A percentile compares a stretch with the other conserved stretches of the same genome.
Evolutionary conservation across 2,113 vertebrate species (phyloP).

Genomic region (Embiotoca jacksoni): DNA sequence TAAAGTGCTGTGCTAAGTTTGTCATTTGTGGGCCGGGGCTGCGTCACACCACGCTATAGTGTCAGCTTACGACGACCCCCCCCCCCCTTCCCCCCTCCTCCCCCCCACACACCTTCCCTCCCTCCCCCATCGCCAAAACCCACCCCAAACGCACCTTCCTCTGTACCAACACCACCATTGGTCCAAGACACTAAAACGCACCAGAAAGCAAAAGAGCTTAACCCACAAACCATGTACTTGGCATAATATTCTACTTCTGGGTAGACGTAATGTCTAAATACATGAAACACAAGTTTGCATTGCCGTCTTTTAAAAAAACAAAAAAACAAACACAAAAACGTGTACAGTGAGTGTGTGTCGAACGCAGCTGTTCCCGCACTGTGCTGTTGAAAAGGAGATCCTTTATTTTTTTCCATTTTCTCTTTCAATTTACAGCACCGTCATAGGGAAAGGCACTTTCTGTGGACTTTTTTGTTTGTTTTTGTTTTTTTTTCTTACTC

Average conservation of each 20-base stretch:
- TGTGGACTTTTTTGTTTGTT: constrained; percentile 86
- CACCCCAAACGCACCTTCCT: constrained; percentile 49
- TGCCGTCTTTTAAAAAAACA: constrained; percentile 44
- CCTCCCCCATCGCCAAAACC: background rate
- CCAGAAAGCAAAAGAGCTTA: constrained; percentile 80
- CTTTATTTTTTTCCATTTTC: constrained; percentile 73
- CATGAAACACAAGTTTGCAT: constrained; percentile 58
- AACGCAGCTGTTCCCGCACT: constrained; percentile 75
- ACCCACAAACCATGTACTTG: constrained; percentile 86
- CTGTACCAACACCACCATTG: constrained; percentile 80
- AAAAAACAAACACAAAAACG: constrained; percentile 49
- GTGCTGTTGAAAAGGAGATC: constrained; percentile 84
- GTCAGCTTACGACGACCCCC: constrained; percentile 34
- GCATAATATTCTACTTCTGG: constrained; percentile 81
- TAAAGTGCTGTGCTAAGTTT: constrained; percentile 86
- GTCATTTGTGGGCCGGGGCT: constrained; percentile 67
- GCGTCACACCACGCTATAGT: constrained; percentile 39
- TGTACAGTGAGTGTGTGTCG: constrained; percentile 50
- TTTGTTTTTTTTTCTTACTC: constrained; percentile 69
- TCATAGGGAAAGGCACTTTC: constrained; percentile 99
- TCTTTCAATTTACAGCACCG: constrained; percentile 89
- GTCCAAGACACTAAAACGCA: constrained; percentile 86
- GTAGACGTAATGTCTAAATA: constrained; percentile 64
- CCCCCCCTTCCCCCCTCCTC: constrained; percentile 2
- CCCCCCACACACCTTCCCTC: too few species aligned